A percentile compares a stretch with the other conserved stretches of the same genome.
Conservation (phyloP, 2,888 invertebrate genomes). For the Gnatocerus cornutus region DNA sequence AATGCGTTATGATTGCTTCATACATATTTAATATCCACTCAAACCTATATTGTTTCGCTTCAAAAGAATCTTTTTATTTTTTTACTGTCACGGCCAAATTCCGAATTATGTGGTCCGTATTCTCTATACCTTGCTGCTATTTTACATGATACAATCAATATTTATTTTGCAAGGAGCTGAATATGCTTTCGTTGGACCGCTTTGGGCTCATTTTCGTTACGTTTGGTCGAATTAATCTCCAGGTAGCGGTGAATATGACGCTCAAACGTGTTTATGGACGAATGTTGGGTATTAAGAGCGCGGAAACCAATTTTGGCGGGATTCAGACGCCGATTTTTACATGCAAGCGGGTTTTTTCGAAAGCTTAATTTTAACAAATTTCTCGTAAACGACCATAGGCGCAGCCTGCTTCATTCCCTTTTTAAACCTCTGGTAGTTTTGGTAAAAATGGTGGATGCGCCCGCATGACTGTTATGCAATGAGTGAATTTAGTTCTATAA, state of each 20-base stretch:
- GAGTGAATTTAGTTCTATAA: no score
- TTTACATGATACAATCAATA: slow-evolving; percentile 35
- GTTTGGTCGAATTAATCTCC: slow-evolving; percentile 27
- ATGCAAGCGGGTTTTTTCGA: background rate
- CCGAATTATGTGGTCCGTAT: slow-evolving; percentile 31
- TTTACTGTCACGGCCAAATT: slow-evolving; percentile 43
- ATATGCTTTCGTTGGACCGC: slow-evolving; percentile 9
- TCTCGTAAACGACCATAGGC: no score
- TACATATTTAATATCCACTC: slow-evolving; percentile 64
- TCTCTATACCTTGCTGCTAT: slow-evolving; percentile 23
- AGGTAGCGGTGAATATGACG: slow-evolving; percentile 5
- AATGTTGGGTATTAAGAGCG: slow-evolving; percentile 17
- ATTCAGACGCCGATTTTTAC: slow-evolving; percentile 1
- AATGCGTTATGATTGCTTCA: slow-evolving; percentile 66
- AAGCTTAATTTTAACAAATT: no score
- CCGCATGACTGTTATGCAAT: no score
- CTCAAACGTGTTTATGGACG: slow-evolving; percentile 29
- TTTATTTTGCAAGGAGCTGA: slow-evolving; percentile 24
- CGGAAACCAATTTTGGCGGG: slow-evolving; percentile 8
- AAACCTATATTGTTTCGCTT: slow-evolving; percentile 59
- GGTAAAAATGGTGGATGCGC: no score
- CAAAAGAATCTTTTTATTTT: slow-evolving; percentile 51
- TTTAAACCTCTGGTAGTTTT: no score
- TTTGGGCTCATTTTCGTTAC: slow-evolving; percentile 18
- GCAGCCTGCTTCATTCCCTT: no score